phyloP scores from a whole-genome alignment of 2,888 invertebrate genomes.

The Mythimna loreyi region DNA sequence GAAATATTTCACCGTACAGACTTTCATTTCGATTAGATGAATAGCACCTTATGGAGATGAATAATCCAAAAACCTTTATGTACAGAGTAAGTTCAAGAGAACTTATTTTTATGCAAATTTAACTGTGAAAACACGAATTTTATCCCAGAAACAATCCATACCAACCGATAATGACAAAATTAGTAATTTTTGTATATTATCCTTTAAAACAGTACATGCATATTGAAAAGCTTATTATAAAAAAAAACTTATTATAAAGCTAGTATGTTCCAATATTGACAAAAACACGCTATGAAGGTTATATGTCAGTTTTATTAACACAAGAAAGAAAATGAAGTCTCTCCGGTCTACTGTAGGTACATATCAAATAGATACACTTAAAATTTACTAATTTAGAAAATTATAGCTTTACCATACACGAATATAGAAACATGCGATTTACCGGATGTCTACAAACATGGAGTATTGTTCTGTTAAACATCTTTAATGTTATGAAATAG shows the following conservation, averaged over 20 bases:
- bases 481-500: neutral
- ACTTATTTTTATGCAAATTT: neutral
- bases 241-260: too few relatives aligned
- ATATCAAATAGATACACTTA: neutral
- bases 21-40: too few relatives aligned
- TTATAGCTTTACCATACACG: neutral
- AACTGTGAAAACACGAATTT: neutral
- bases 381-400: neutral
- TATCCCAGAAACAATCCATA: neutral
- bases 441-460: conserved; percentile 3
- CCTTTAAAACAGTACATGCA: neutral
- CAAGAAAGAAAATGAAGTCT: neutral
- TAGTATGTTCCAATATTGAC: neutral
- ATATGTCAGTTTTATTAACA: neutral
- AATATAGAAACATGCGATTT: neutral
- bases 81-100: neutral
- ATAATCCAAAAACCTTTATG: neutral
- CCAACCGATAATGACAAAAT: neutral
- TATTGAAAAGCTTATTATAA: neutral
- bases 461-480: neutral
- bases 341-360: neutral
- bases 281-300: conserved; percentile 2
- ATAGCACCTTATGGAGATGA: too few relatives aligned
- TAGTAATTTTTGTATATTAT: neutral
- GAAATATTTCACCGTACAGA: too few relatives aligned